A percentile compares a stretch with the other conserved stretches of the same genome.
Conservation (phyloP, 2,888 invertebrate species). For the Xestia sexstrigata region DNA sequence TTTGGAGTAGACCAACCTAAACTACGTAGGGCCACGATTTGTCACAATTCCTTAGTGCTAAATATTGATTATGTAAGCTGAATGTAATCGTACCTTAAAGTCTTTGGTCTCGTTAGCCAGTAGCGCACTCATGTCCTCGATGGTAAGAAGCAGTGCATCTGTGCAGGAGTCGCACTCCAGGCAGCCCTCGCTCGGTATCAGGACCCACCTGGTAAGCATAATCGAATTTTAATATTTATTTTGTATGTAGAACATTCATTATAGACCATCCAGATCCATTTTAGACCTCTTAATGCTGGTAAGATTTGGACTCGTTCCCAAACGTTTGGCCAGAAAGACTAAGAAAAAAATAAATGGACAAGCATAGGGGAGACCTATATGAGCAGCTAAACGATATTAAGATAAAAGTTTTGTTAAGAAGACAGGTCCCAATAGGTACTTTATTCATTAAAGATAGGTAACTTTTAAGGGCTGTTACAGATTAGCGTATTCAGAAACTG, state of each 20-base stretch:
- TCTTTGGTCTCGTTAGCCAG: constrained; percentile 94
- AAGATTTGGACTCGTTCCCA: background rate
- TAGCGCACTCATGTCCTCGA: constrained; percentile 93
- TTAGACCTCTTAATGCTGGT: background rate
- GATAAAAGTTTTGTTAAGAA: background rate
- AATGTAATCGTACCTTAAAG: constrained; percentile 90
- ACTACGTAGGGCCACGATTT: background rate
- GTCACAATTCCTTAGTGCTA: background rate
- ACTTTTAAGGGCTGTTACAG: background rate
- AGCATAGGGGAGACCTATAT: too few relatives aligned
- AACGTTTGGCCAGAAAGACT: background rate
- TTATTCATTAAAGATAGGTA: background rate
- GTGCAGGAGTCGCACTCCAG: constrained; percentile 98
- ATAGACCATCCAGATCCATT: too few relatives aligned
- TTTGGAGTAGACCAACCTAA: background rate
- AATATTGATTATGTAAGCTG: background rate
- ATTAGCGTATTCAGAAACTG: too few relatives aligned
- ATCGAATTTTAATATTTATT: background rate
- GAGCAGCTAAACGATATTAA: too few relatives aligned
- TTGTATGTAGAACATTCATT: background rate
- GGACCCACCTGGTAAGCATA: constrained; percentile 93
- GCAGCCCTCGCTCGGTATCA: constrained; percentile 96
- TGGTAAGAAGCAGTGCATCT: constrained; percentile 96
- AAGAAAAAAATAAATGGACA: background rate
- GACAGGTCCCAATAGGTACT: background rate